Evolutionary conservation across 2,888 invertebrate genomes (phyloP).

Genomic region (Artemia sinica): DNA sequence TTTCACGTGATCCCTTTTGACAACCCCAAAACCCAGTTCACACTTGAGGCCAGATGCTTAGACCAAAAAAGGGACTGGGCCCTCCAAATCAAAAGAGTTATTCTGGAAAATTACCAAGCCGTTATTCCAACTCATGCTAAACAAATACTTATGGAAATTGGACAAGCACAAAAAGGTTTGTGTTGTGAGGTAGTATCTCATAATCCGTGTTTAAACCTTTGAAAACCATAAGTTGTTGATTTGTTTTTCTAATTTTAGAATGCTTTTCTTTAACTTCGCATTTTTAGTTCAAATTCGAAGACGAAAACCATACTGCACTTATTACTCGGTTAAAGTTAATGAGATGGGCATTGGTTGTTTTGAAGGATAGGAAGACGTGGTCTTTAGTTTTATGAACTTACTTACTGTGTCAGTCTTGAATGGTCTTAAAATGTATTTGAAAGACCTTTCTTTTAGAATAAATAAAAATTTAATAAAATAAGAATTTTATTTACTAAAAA

Average conservation of each 20-base stretch:
- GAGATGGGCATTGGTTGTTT: not conserved
- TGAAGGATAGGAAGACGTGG: too few species aligned
- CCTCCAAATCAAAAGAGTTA: conserved; percentile 61
- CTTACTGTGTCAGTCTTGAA: too few species aligned
- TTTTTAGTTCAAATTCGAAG: not conserved
- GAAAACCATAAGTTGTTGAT: not conserved
- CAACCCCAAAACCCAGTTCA: conserved; percentile 77
- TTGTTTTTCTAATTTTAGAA: not conserved
- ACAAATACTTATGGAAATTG: conserved; percentile 73
- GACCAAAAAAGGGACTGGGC: conserved; percentile 76
- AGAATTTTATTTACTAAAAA: too few species aligned
- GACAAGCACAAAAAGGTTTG: conserved; percentile 53
- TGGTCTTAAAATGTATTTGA: too few species aligned
- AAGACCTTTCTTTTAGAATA: too few species aligned
- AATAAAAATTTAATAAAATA: too few species aligned
- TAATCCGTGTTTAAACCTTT: conserved; percentile 6
- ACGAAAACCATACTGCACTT: not conserved
- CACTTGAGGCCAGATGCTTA: conserved; percentile 61
- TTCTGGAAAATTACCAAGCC: conserved; percentile 78
- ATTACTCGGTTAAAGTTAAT: not conserved
- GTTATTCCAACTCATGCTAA: conserved; percentile 87
- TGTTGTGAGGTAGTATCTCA: conserved; percentile 18
- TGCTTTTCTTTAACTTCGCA: not conserved
- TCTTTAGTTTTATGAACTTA: too few species aligned
- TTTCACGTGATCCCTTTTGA: conserved; percentile 95